Base-by-base conservation (phyloP, 35 echinoderm and acorn worm genomes). In the Stichopus chloronotus region DNA sequence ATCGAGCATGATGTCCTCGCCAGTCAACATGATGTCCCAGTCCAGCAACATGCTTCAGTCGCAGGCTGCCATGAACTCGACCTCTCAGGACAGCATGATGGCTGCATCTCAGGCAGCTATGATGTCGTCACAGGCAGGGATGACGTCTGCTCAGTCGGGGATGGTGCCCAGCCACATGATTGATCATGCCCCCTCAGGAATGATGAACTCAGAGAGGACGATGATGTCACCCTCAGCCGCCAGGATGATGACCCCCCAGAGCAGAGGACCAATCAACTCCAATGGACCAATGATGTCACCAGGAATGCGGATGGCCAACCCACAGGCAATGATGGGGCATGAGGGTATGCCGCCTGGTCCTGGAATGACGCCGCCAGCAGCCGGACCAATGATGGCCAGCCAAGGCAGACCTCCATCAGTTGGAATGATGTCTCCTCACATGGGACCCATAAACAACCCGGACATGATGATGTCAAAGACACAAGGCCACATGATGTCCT, bases 241-340 rank as follows among this genome's bases (percentile, higher is more conserved):
- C 6, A 91, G 84, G 25, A 95, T 92, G 83, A 95, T 95, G 94
- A 52, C 84, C 69, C 83, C 90, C 53, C 94, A 95, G 52, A 53
- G 55, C 43, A 72, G 91, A 57, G 90, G 90, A 91, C 90, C 90
- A 91, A 91, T 91, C 14, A 77, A 91, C 76, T 77, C 90, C 9
- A 91, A 91, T 55, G 90, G 90, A 91, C 90, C 90, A 91, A 91
- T 91, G 90, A 91, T 91, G 90, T 91, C 90, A 25, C 90, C 90
- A 5, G 90, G 72, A 14, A 91, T 91, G 90, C 69, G 90, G 22
- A 91, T 91, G 90, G 22, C 90, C 69, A 91, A 79, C 90, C 69
- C 69, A 53, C 63, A 72, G 43, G 88, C 23, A 8, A 91, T 91
- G 90, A 91, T 91, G 69, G 52, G 25, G 58, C 90, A 19, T 16